Conservation (phyloP, 2,797 vertebrate genomes). For the Aselliscus stoliczkanus region DNA sequence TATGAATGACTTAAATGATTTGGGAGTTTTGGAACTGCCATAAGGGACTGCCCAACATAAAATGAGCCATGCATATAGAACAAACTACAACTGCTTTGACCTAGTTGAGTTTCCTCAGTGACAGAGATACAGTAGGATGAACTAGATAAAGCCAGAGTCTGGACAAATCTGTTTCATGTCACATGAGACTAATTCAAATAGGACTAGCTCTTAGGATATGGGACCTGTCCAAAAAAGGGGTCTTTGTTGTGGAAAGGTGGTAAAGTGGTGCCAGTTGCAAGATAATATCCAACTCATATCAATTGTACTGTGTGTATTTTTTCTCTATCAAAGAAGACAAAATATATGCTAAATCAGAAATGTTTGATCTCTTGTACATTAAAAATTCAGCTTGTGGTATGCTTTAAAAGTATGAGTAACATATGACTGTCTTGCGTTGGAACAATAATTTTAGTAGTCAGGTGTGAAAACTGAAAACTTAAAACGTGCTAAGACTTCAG, state of each 20-base stretch:
- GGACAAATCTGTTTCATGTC: not conserved
- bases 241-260: not conserved
- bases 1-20: conserved; percentile 27
- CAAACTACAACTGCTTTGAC: not conserved
- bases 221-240: not conserved
- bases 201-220: not conserved
- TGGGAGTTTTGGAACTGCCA: not conserved
- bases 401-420: not conserved
- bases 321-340: not conserved
- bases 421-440: not conserved
- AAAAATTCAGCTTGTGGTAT: not conserved
- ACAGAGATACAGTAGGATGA: not conserved
- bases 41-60: not conserved
- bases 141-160: not conserved
- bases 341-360: not conserved
- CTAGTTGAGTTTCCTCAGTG: not conserved
- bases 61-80: not conserved
- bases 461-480: not conserved
- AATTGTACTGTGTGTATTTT: not conserved
- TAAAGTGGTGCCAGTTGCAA: not conserved
- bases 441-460: not conserved
- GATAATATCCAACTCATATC: not conserved
- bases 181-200: not conserved
- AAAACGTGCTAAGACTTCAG: not conserved
- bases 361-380: not conserved